phyloP scores from a whole-genome alignment of 1,140 invertebrate genomes.

The Scaptomyza hsui region DNA sequence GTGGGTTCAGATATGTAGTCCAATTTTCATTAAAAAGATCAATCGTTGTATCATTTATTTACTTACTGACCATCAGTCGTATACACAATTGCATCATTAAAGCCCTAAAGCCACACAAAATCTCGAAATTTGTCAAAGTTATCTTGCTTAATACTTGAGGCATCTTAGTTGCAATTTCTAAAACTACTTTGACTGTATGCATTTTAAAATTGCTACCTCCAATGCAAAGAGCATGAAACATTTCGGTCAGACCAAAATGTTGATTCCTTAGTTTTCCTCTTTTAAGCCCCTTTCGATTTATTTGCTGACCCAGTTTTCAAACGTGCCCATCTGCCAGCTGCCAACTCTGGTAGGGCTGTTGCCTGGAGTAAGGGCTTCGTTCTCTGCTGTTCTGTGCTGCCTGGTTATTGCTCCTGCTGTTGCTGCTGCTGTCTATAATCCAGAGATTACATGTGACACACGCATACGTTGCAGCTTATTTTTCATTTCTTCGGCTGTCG shows the following conservation, averaged over 20 bases:
- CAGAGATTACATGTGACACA: conserved; percentile 79
- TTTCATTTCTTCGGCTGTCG: conserved; percentile 76
- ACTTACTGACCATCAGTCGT: background rate
- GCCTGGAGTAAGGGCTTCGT: conserved; percentile 2
- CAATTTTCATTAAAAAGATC: too few species aligned
- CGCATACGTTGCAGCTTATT: conserved; percentile 80
- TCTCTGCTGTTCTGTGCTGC: background rate
- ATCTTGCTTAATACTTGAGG: background rate
- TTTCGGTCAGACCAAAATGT: conserved; percentile 23
- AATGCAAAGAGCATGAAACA: conserved; percentile 34
- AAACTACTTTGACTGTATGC: background rate
- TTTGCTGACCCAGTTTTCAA: conserved; percentile 76
- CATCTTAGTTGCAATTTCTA: background rate
- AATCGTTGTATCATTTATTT: too few species aligned
- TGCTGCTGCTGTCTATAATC: conserved; percentile 68
- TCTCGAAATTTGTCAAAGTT: background rate
- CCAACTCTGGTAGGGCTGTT: conserved; percentile 1
- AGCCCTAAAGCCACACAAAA: background rate
- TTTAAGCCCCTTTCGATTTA: conserved; percentile 73
- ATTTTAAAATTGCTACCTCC: conserved; percentile 16
- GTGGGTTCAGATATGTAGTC: too few species aligned
- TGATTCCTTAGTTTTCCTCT: conserved; percentile 15
- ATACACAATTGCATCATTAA: background rate
- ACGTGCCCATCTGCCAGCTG: conserved; percentile 22
- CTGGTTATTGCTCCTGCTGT: conserved; percentile 2